These are phyloP conservation scores for Danio rerio DNA, from an alignment of 2,113 vertebrate genomes.

Conservation along the genomic window GRCz12tu NC_133184.1:23354501-23355000, in stretches of 20 bases:
- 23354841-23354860: conserved; percentile 54
- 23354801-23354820: conserved; percentile 58
- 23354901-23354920: conserved; percentile 54
- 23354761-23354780: conserved; percentile 60
- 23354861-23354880: conserved; percentile 60
- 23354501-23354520: not conserved
- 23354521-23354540: conserved; percentile 22
- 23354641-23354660: conserved; percentile 25
- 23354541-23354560: conserved; percentile 35
- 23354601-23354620: conserved; percentile 34
- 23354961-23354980: conserved; percentile 46
- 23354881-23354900: conserved; percentile 54
- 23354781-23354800: conserved; percentile 60
- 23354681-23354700: conserved; percentile 56
- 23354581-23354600: conserved; percentile 32
- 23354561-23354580: not conserved
- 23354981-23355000: conserved; percentile 36
- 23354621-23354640: conserved; percentile 37
- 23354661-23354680: conserved; percentile 53
- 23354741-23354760: conserved; percentile 59
- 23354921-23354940: conserved; percentile 46
- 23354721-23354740: conserved; percentile 64
- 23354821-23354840: conserved; percentile 59
- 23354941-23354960: conserved; percentile 56
- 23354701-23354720: conserved; percentile 50